Base-by-base conservation (phyloP, 2,797 vertebrate genomes). In the Micromesistius poutassou region DNA sequence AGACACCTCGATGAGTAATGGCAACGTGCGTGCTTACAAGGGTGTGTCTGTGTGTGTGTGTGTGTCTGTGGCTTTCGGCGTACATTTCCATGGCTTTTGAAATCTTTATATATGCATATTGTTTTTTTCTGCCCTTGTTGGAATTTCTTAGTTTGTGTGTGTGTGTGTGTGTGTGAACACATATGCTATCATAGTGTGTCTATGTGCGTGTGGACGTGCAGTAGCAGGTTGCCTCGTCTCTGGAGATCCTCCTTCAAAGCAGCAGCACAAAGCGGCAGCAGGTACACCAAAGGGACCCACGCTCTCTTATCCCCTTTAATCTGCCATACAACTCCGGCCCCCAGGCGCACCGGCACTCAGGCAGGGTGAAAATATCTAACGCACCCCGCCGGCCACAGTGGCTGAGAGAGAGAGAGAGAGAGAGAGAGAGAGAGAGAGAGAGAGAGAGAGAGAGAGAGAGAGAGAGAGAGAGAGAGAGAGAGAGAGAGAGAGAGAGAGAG, bases 1-100 rank as follows among this genome's bases (percentile, higher is more conserved):
- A 86, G 81, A 85, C 84, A 84, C 78, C 85, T 85, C 78, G 70
- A 76, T 80, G 77, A 76, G 74, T 16, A 72, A 72, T 31, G 33
- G 72, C 16, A 35, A 38, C 28, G 14, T 33, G 28, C 55, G 30
- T 38, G 25, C 40, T 33, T 68, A 10, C 62, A 1, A 71, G 33
- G 74, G 40, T 70, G 74, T 71, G 55, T 13, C 30, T 72, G 33
- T 79, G 74, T 74, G 40, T 74, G 40, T 55, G 73, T 50, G 73
- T 33, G 71, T 72, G 72, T 36, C 5, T 55, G 46, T 55, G 46
- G 3, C 16, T 46, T 6, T 55, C 3, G 16, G 46, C 19, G 19
- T 55, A n/a, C 4, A 22, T 55, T 4, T 55, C 40, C 40, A 42
- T 40, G 38, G 9, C 8, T 66, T 66, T 66, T 66, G 55, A 4